These are phyloP conservation scores for Petrocephalus schoutedeni DNA, from an alignment of 2,797 vertebrate genomes.

Conservation along the genomic window DNA sequence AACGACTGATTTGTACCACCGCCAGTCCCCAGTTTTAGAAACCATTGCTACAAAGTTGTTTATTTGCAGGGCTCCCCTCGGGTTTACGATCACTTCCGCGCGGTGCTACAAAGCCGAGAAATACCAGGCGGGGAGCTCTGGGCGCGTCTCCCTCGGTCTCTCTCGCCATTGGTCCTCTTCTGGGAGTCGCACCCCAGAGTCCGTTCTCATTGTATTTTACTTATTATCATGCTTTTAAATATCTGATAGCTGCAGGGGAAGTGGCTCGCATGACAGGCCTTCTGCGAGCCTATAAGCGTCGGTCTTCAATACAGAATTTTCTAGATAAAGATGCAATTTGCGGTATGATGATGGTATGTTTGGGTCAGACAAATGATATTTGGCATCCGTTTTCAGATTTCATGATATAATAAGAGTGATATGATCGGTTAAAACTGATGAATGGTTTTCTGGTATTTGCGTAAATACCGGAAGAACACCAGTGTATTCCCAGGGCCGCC, in stretches of 20 bases:
- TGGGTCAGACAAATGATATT: not conserved
- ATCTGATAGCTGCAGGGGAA: not conserved
- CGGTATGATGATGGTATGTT: not conserved
- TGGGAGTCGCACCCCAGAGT: not conserved
- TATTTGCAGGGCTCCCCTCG: not conserved
- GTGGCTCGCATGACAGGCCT: not conserved
- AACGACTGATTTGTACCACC: not conserved
- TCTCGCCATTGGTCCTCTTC: not conserved
- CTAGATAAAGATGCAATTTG: not conserved
- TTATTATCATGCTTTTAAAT: not conserved
- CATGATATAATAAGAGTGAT: not conserved
- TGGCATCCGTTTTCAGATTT: not conserved
- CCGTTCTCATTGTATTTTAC: not conserved
- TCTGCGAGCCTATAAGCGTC: not conserved
- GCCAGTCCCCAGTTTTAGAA: not conserved
- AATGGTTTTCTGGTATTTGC: not conserved
- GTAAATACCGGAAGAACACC: not conserved
- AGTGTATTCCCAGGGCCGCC: not conserved
- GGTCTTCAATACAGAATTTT: not conserved
- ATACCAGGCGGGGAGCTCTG: not conserved
- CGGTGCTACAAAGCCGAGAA: not conserved
- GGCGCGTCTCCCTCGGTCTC: not conserved
- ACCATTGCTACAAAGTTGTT: not conserved
- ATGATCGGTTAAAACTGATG: not conserved
- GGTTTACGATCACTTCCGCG: not conserved